Evolutionary conservation across 2,113 vertebrate genomes (phyloP).

Genomic region (Nyctereutes procyonoides): DNA sequence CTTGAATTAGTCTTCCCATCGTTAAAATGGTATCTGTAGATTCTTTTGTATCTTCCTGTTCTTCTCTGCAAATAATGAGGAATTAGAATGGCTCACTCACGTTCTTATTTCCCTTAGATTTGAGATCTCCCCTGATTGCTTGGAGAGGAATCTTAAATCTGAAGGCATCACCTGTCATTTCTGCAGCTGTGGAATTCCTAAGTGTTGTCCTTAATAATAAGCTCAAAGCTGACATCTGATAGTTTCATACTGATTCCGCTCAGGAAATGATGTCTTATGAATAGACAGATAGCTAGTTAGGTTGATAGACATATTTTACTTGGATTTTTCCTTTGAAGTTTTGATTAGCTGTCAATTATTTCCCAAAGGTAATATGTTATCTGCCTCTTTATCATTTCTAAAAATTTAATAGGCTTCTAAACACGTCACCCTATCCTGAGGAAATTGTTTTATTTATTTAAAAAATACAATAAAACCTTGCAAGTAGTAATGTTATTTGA

Average conservation of each 20-base stretch:
- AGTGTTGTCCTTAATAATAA: not conserved
- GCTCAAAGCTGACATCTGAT: not conserved
- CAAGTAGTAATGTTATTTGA: not conserved
- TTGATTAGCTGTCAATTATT: conserved; percentile 64
- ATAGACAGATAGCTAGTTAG: not conserved
- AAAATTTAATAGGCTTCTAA: conserved; percentile 51
- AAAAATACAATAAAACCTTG: not conserved
- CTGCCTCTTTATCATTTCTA: conserved; percentile 33
- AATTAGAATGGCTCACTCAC: no score
- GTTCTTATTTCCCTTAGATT: not conserved
- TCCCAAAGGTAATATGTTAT: conserved; percentile 28
- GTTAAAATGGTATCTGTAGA: not conserved
- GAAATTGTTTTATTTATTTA: not conserved
- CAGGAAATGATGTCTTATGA: not conserved
- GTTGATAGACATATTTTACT: not conserved
- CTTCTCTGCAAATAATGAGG: not conserved
- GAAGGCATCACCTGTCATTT: not conserved
- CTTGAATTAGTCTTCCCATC: not conserved
- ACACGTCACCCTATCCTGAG: not conserved
- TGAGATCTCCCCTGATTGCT: not conserved
- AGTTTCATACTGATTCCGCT: no score
- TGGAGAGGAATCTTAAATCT: not conserved
- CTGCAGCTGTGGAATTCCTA: not conserved
- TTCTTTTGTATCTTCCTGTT: rapidly evolving
- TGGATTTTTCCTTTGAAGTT: conserved; percentile 33